Evolutionary conservation across 2,888 invertebrate genomes (phyloP).

Genomic region (Brachypalpus laphriformis): DNA sequence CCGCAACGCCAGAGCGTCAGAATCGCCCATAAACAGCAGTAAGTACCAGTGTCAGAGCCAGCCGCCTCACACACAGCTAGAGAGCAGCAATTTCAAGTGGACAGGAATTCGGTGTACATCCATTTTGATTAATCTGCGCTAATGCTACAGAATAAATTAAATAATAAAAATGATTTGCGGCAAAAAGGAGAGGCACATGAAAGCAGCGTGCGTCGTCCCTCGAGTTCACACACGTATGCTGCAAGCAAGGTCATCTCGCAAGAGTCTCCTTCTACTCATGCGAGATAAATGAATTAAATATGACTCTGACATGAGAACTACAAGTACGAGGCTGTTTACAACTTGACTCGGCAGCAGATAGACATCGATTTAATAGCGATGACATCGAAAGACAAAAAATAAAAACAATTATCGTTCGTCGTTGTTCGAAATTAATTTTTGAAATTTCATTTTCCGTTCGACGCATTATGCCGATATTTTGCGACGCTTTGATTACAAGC

Average conservation of each 20-base stretch:
- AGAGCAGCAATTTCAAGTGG: conserved; percentile 37
- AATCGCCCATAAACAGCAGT: conserved; percentile 19
- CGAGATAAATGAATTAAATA: conserved; percentile 33
- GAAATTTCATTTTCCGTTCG: conserved; percentile 34
- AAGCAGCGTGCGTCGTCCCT: neutral
- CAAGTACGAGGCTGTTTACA: neutral
- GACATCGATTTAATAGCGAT: conserved; percentile 40
- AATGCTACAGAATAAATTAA: conserved; percentile 57
- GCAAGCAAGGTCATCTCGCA: conserved; percentile 42
- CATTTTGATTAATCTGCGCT: conserved; percentile 64
- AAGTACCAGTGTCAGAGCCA: too few species aligned
- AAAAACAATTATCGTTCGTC: neutral
- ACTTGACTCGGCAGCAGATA: conserved; percentile 11
- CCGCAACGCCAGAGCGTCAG: conserved; percentile 27
- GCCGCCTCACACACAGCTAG: neutral
- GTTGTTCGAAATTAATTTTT: conserved; percentile 26
- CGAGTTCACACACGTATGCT: conserved; percentile 1
- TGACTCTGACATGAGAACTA: conserved; percentile 11
- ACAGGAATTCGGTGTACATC: conserved; percentile 26
- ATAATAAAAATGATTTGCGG: conserved; percentile 54
- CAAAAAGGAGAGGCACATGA: neutral
- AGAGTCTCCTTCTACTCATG: neutral
- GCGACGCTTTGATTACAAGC: conserved; percentile 45
- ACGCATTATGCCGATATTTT: conserved; percentile 58
- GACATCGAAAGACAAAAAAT: conserved; percentile 3